Evolutionary conservation across 1,140 invertebrate species (phyloP), one percentile per base, ranked within the genome.

Genomic region (Pseudomyrmex cubaensis): DNA sequence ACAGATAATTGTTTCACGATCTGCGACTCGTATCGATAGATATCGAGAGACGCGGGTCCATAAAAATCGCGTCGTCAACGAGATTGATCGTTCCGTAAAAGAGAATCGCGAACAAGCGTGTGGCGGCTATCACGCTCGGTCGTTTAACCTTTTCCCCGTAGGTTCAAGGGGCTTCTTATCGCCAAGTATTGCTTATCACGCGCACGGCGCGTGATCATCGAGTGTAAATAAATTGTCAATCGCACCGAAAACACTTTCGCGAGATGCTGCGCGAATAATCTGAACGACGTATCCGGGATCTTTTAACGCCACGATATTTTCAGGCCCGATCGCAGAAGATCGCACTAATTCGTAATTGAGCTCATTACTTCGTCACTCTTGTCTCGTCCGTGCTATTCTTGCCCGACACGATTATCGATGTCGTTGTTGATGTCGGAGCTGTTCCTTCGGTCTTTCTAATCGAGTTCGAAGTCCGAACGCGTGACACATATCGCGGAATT

Each of bases 111-210:
- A 80, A 70, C 72, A 70, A 67, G 50, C n/a, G 54, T 59, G 25
- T 59, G 52, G 35, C 66, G 54, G 54, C 22, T 80, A 80, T 80
- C 76, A 50, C 12, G 15, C 17, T 59, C 48, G 59, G 35, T 25
- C 54, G 20, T 80, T 80, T 80, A 72, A 80, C 76, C 76, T 70
- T 44, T 70, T 70, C 20, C 20, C 22, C 66, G 17, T 15, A 80
- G 44, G 76, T 80, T 80, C 66, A 72, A 80, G 76, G 56, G 66
- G 10, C 15, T 70, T 44, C 15, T 15, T n/a, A n/a, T 57, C 66
- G 15, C 9, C n/a, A 12, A 54, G 48, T n/a, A 3, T 57, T 50
- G 13, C 52, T 54, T 50, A 59, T 61, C 76, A 72, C 22, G 66
- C 22, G 54, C 15, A n/a, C 4, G 12, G 22, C 12, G 54, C 76